Evolutionary conservation across 2,888 invertebrate genomes (phyloP).

Genomic region (Cosmopolites sordidus): DNA sequence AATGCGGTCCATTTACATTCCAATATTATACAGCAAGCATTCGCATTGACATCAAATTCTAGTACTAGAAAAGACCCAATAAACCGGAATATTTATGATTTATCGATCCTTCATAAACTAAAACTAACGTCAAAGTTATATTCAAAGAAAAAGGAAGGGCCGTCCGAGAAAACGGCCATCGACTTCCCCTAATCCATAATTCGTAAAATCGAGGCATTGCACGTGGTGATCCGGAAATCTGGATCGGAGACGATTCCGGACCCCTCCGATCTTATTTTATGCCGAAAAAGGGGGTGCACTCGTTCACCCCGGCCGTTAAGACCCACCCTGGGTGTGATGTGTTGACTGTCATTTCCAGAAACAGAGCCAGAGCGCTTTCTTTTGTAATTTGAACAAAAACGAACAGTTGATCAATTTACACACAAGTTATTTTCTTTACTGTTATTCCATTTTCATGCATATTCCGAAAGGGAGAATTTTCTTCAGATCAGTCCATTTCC

Average conservation of each 20-base stretch:
- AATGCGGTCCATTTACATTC: too few relatives aligned
- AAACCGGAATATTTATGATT: background rate
- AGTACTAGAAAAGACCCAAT: background rate
- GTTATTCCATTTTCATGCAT: too few relatives aligned
- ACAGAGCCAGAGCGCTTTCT: background rate
- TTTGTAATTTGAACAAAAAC: background rate
- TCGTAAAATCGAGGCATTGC: constrained; percentile 9
- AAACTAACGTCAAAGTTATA: background rate
- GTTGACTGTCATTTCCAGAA: constrained; percentile 3
- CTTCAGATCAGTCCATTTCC: too few relatives aligned
- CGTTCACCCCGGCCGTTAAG: constrained; percentile 1
- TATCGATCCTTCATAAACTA: constrained; percentile 6
- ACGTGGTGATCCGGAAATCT: constrained; percentile 14
- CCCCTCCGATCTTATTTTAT: constrained; percentile 7
- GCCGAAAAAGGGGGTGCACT: background rate
- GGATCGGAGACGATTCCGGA: constrained; percentile 1
- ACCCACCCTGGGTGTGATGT: constrained; percentile 1
- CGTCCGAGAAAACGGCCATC: background rate
- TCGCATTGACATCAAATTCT: too few relatives aligned
- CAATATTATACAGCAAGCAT: too few relatives aligned
- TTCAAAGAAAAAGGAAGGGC: background rate
- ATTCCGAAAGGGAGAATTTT: too few relatives aligned
- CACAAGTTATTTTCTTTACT: too few relatives aligned
- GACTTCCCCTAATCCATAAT: constrained; percentile 7
- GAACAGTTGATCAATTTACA: too few relatives aligned